A percentile compares a stretch with the other conserved stretches of the same genome.
Conservation (phyloP, 2,888 invertebrate genomes). For the Drosophila emarginata region DNA sequence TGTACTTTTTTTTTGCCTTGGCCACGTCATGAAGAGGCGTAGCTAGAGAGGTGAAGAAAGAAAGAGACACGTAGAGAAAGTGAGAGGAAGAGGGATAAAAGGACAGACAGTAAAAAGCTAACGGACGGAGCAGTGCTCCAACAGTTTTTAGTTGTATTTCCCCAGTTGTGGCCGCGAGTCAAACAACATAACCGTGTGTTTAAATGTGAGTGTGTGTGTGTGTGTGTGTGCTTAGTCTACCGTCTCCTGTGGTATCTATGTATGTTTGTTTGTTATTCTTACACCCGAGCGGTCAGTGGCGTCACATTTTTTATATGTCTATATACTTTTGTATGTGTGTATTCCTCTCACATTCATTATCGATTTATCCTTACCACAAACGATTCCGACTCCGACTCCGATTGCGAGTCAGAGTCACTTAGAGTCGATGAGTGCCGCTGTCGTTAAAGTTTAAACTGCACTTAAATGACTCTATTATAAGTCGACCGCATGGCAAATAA, state of each 20-base stretch:
- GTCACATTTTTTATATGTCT: conserved; percentile 8
- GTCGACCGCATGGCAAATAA: conserved; percentile 40
- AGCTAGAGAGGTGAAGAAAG: neutral
- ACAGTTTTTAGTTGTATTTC: conserved; percentile 50
- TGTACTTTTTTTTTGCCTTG: neutral
- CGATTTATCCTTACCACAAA: conserved; percentile 52
- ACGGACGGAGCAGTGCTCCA: neutral
- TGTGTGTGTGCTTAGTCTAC: conserved; percentile 26
- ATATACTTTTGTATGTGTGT: neutral
- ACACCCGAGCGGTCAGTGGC: conserved; percentile 15
- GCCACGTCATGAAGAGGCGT: conserved; percentile 7
- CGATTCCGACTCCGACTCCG: neutral
- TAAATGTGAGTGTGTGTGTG: conserved; percentile 14
- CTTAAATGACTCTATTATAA: conserved; percentile 74
- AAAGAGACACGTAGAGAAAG: neutral
- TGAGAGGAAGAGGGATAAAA: neutral
- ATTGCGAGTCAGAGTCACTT: neutral
- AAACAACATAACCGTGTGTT: neutral
- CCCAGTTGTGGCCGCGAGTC: conserved; percentile 39
- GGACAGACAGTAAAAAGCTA: neutral
- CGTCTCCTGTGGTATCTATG: conserved; percentile 17
- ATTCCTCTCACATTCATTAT: conserved; percentile 60
- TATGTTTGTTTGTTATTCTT: conserved; percentile 36
- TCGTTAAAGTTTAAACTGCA: conserved; percentile 69
- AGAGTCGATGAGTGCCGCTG: conserved; percentile 20